Conservation (phyloP, 2,888 invertebrate genomes). For the Spilosoma lubricipeda region DNA sequence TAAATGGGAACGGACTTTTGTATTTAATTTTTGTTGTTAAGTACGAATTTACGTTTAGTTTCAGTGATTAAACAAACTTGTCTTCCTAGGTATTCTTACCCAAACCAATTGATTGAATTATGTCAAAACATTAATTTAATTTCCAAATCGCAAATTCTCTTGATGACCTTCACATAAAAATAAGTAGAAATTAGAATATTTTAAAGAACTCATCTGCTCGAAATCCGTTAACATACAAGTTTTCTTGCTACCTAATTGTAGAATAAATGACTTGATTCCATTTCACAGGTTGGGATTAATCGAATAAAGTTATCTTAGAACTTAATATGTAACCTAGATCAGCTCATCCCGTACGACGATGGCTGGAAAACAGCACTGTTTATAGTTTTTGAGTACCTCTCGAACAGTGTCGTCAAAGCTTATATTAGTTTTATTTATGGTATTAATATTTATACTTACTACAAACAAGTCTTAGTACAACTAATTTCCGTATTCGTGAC, state of each 20-base stretch:
- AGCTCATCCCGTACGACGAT: too few species aligned
- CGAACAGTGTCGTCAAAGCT: background rate
- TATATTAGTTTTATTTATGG: background rate
- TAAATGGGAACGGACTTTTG: background rate
- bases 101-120: background rate
- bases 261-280: too few species aligned
- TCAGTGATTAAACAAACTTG: background rate
- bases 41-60: background rate
- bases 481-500: slow-evolving; percentile 1
- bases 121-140: background rate
- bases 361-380: too few species aligned
- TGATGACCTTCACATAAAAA: background rate
- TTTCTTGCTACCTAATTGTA: too few species aligned
- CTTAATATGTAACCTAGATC: too few species aligned
- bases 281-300: too few species aligned
- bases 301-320: background rate
- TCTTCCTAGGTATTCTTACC: background rate
- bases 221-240: too few species aligned
- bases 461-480: background rate
- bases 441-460: background rate
- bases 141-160: background rate
- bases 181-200: background rate
- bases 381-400: too few species aligned
- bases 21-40: background rate
- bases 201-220: background rate